Percentiles rank a stretch among this genome's conserved stretches.
These are phyloP conservation scores for Drosophila arawakana DNA, from an alignment of 1,140 invertebrate genomes.

Conservation along the genomic window DNA sequence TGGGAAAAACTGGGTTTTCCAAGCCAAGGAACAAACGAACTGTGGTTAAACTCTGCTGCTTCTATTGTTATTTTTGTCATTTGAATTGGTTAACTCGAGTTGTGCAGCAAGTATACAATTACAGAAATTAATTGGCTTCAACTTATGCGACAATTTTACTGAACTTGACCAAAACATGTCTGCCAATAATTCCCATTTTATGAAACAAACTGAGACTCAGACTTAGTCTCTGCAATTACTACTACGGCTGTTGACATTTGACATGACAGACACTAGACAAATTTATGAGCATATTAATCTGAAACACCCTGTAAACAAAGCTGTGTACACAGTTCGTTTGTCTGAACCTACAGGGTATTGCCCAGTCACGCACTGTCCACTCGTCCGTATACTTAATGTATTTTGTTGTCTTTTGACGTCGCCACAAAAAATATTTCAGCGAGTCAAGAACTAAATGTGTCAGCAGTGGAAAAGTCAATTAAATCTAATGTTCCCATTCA, in stretches of 20 bases:
- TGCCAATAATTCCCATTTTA: slow-evolving; percentile 17
- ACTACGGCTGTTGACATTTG: slow-evolving; percentile 57
- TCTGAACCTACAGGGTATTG: slow-evolving; percentile 1
- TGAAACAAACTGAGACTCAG: background rate
- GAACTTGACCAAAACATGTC: slow-evolving; percentile 36
- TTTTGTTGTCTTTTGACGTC: slow-evolving; percentile 12
- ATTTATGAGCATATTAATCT: slow-evolving; percentile 43
- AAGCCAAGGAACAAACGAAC: background rate
- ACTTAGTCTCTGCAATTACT: slow-evolving; percentile 14
- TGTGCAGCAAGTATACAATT: slow-evolving; percentile 51
- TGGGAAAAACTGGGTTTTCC: slow-evolving; percentile 1
- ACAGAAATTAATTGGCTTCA: slow-evolving; percentile 63
- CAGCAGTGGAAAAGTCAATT: slow-evolving; percentile 58
- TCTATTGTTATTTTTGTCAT: background rate
- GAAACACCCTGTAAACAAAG: slow-evolving; percentile 1
- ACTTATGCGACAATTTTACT: slow-evolving; percentile 16
- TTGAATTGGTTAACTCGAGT: background rate
- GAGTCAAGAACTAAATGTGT: slow-evolving; percentile 54
- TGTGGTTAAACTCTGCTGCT: background rate
- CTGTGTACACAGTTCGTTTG: background rate
- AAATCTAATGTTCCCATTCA: slow-evolving; percentile 50
- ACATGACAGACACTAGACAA: slow-evolving; percentile 43
- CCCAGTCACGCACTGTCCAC: background rate
- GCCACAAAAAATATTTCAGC: slow-evolving; percentile 10
- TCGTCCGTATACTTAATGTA: background rate